Evolutionary conservation across 2,797 vertebrate genomes (phyloP).

Genomic region (Coregonus ussuriensis): DNA sequence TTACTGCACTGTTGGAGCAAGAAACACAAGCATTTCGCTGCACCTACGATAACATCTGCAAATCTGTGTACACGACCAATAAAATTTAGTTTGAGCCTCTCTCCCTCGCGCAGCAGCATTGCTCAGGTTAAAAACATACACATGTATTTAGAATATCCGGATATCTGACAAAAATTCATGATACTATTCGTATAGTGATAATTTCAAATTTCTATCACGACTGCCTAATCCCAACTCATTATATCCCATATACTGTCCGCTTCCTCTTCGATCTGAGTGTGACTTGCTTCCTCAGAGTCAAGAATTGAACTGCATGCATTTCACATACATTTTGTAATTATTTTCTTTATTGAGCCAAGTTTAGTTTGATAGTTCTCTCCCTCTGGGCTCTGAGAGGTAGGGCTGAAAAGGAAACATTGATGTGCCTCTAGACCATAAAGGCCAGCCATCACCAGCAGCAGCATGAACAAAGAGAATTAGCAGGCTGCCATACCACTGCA

Average conservation of each 20-base stretch:
- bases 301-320: constrained; percentile 15
- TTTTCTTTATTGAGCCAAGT: constrained; percentile 35
- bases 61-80: too few relatives aligned
- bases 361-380: too few relatives aligned
- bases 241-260: not conserved
- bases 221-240: not conserved
- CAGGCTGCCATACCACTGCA: not conserved
- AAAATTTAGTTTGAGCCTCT: too few relatives aligned
- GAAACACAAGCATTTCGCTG: too few relatives aligned
- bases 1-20: too few relatives aligned
- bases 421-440: constrained; percentile 10
- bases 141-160: too few relatives aligned
- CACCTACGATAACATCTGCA: too few relatives aligned
- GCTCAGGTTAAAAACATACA: too few relatives aligned
- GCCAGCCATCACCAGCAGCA: not conserved
- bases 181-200: too few relatives aligned
- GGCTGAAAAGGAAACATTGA: constrained; percentile 24
- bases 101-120: too few relatives aligned
- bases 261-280: constrained; percentile 9
- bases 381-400: constrained; percentile 17
- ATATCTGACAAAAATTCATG: too few relatives aligned
- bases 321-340: constrained; percentile 30
- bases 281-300: not conserved
- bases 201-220: not conserved
- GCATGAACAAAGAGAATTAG: constrained; percentile 6